Evolutionary conservation across 2,113 vertebrate species (phyloP).

Genomic region (Oenanthe melanoleuca): DNA sequence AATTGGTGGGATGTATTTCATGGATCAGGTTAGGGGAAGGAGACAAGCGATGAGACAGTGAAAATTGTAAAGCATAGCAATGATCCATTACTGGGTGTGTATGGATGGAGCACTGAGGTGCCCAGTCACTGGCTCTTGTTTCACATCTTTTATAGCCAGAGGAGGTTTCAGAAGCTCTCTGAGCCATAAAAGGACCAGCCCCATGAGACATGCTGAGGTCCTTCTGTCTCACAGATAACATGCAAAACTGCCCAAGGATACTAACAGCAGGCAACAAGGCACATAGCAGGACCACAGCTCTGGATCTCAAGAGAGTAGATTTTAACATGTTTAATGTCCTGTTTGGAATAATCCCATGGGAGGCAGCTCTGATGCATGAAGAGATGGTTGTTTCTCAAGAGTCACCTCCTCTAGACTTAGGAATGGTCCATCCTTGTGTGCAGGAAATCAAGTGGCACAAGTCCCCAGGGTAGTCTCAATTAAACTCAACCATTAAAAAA

Average conservation of each 20-base stretch:
- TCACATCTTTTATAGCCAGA: not conserved
- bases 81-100: not conserved
- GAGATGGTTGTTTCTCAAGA: not conserved
- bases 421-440: not conserved
- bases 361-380: not conserved
- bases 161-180: not conserved
- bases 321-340: not conserved
- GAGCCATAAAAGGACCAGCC: not conserved
- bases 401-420: not conserved
- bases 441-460: not conserved
- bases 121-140: not conserved
- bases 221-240: not conserved
- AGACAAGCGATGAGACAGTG: not conserved
- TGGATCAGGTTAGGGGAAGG: not conserved
- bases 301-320: not conserved
- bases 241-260: not conserved
- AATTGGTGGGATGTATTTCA: not conserved
- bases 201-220: not conserved
- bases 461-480: not conserved
- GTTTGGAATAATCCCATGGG: not conserved
- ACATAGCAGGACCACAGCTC: not conserved
- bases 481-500: not conserved
- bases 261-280: not conserved
- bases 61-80: not conserved
- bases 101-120: rapidly evolving